Percentiles rank a stretch among this genome's conserved stretches.
These are phyloP conservation scores for Drosophila lutescens DNA, from an alignment of 2,888 invertebrate species.

Conservation along the genomic window DNA sequence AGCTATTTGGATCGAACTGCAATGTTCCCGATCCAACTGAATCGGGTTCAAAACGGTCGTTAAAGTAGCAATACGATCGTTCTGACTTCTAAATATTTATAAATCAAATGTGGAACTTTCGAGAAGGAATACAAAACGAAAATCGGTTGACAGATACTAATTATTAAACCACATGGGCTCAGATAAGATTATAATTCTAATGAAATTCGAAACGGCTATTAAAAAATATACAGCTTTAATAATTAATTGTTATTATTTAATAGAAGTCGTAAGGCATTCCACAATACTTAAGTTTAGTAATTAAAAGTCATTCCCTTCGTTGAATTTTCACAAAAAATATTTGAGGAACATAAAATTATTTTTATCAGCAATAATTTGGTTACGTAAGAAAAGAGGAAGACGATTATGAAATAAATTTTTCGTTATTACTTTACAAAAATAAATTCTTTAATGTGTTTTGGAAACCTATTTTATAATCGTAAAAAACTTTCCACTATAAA, in stretches of 20 bases:
- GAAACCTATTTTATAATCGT: neutral
- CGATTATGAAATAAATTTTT: too few species aligned
- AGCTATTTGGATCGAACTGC: slow-evolving; percentile 20
- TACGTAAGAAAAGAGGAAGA: neutral
- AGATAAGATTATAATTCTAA: too few species aligned
- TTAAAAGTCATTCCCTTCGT: neutral
- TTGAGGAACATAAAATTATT: neutral
- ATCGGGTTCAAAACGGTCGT: slow-evolving; percentile 1
- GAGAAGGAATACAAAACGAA: neutral
- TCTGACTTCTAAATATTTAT: slow-evolving; percentile 12
- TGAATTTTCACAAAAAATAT: too few species aligned
- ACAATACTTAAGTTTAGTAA: too few species aligned
- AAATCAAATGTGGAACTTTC: neutral
- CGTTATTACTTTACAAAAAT: too few species aligned
- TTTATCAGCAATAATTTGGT: neutral
- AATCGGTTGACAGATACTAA: neutral
- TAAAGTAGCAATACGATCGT: too few species aligned
- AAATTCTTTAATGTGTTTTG: neutral
- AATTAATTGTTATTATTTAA: too few species aligned
- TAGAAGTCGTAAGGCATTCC: too few species aligned
- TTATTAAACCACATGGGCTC: neutral
- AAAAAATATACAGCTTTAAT: too few species aligned
- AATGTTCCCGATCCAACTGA: slow-evolving; percentile 4
- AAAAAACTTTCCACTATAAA: neutral
- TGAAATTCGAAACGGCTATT: too few species aligned